Conservation (phyloP, 2,888 invertebrate genomes). For the Uropetala carovei region DNA sequence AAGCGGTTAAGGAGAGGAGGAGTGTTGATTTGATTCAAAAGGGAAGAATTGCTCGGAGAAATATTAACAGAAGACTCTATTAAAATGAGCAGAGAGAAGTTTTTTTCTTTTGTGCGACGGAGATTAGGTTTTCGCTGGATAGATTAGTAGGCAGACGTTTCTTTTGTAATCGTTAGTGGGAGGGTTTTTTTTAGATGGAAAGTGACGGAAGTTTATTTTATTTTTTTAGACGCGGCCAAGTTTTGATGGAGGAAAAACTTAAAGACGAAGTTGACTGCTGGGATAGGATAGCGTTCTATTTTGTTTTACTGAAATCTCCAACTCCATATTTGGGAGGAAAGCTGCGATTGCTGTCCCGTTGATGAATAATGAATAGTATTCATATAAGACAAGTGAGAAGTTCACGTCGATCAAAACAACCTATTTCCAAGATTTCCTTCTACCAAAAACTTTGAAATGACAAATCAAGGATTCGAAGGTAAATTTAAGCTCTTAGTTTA, state of each 20-base stretch:
- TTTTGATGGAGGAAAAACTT: neutral
- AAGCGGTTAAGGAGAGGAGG: neutral
- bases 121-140: slow-evolving; percentile 34
- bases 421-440: no score
- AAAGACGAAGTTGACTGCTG: neutral
- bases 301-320: no score
- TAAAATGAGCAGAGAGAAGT: slow-evolving; percentile 37
- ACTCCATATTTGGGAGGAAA: no score
- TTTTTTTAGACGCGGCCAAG: no score
- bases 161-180: neutral
- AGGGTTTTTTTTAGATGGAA: neutral
- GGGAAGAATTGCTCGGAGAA: slow-evolving; percentile 40
- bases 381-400: no score
- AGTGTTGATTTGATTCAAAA: slow-evolving; percentile 45
- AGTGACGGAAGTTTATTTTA: neutral
- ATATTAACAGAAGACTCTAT: slow-evolving; percentile 49
- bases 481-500: no score
- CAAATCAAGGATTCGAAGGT: no score
- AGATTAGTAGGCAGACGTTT: neutral
- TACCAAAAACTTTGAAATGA: no score
- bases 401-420: no score
- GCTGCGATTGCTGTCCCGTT: no score
- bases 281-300: neutral
- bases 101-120: slow-evolving; percentile 22
- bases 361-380: no score